Evolutionary conservation across 2,113 vertebrate species (phyloP).

Genomic region (Genyomyrus donnyi): DNA sequence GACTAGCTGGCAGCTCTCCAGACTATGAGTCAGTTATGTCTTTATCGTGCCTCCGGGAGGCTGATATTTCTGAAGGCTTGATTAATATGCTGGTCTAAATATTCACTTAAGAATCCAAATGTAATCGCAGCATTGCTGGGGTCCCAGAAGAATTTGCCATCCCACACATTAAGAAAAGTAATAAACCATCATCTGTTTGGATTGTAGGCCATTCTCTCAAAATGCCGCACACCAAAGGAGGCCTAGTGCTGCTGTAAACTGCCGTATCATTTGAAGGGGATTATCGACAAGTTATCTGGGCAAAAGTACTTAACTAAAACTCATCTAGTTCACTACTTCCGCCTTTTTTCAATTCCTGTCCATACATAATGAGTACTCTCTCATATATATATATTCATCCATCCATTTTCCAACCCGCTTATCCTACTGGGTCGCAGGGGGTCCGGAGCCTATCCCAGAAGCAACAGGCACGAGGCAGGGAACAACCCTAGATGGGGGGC

Average conservation of each 20-base stretch:
- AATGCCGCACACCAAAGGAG: neutral
- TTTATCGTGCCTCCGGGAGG: neutral
- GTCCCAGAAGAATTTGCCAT: neutral
- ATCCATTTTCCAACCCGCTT: no score
- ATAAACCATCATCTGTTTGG: neutral
- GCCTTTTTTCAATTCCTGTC: no score
- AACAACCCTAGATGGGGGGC: no score
- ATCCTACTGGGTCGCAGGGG: no score
- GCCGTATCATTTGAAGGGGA: neutral
- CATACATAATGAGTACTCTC: no score
- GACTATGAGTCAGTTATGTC: constrained; percentile 6
- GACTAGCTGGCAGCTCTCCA: neutral
- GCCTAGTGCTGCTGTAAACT: neutral
- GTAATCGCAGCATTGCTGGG: neutral
- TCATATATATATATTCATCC: no score
- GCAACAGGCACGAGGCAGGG: no score
- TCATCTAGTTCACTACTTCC: neutral
- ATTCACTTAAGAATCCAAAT: constrained; percentile 8
- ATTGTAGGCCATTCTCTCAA: neutral
- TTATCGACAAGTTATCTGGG: neutral
- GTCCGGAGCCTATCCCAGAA: no score
- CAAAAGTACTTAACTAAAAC: neutral
- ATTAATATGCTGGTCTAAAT: constrained; percentile 3
- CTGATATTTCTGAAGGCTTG: neutral
- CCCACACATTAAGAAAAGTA: neutral